phyloP scores from a whole-genome alignment of 2,888 invertebrate genomes.

The Netelia melanura region DNA sequence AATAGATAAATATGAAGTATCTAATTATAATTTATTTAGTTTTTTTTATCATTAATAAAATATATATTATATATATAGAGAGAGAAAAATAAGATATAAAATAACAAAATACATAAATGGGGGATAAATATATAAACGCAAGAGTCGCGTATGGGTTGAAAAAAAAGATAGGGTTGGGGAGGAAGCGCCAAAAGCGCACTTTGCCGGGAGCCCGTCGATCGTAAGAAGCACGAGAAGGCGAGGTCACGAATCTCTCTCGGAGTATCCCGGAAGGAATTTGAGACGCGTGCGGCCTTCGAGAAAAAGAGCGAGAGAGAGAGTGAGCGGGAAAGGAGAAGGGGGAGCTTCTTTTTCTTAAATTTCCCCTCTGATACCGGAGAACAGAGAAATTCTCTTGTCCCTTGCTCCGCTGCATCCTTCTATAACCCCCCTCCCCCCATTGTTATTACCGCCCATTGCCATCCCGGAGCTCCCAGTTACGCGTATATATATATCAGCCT shows the following conservation, averaged over 20 bases:
- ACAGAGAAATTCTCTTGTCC: conserved; percentile 36
- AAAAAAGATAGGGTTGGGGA: not conserved
- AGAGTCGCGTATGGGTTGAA: not conserved
- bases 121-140: not conserved
- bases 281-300: conserved; percentile 50
- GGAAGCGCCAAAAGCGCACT: conserved; percentile 9
- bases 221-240: not conserved
- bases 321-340: not conserved
- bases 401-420: conserved; percentile 13
- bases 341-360: conserved; percentile 5
- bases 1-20: not conserved
- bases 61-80: not conserved
- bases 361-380: conserved; percentile 22
- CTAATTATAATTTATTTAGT: not conserved
- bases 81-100: not conserved
- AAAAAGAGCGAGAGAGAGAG: not conserved
- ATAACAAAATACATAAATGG: not conserved
- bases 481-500: not conserved
- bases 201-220: not conserved
- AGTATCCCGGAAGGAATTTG: conserved; percentile 53
- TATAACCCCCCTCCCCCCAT: not conserved
- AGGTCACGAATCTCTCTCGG: conserved; percentile 37
- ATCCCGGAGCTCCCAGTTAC: not conserved
- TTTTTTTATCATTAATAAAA: not conserved
- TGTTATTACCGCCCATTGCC: conserved; percentile 7